Base-by-base conservation (phyloP, 2,113 vertebrate genomes). In the Petroica traversi region DNA sequence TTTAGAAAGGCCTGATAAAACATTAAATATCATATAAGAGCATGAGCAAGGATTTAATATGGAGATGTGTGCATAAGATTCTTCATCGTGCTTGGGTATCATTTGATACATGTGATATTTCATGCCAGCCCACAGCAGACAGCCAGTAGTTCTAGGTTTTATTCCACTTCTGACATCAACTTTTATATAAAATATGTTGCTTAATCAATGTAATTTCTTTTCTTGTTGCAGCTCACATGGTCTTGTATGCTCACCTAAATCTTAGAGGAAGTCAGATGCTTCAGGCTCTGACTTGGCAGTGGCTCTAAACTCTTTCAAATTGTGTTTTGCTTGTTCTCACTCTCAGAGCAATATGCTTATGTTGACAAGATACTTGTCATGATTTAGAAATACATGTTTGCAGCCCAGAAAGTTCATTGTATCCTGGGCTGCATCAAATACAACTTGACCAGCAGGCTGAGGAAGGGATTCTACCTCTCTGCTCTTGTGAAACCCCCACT, bases 311-410 rank as follows among this genome's bases (percentile, higher is more conserved):
- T 79, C 34, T 79, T 86, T 63, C 59, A 64, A 55, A 73, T 59
- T 4, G 6, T 5, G 6, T 23, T 73, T 54, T 80, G 38, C 46
- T 62, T 0, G 0, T 62, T 61, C 19, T 69, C 8, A 8, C 15
- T 51, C n/a, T 36, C 72, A 58, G 45, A 46, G 72, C 41, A 63
- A 67, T 36, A 38, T n/a, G 51, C 59, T 51, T 33, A 73, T 45
- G 33, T 38, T 58, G 43, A 20, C 34, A 73, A 36, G 67, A 66
- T 28, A 19, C 26, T 58, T 2, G 2, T 24, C 51, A 66, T 5
- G 3, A 48, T 45, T 59, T 73, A 38, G 33, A 28, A 38, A 38
- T 66, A 59, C 51, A 13, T 28, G 5, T 49, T 64, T 72, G 43
- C 49, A 71, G 33, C 57, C 40, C 29, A 55, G 66, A 49, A 55